These are phyloP conservation scores for Apostichopus californicus DNA, from an alignment of 35 echinoderm and acorn worm species.

Conservation along the genomic window DNA sequence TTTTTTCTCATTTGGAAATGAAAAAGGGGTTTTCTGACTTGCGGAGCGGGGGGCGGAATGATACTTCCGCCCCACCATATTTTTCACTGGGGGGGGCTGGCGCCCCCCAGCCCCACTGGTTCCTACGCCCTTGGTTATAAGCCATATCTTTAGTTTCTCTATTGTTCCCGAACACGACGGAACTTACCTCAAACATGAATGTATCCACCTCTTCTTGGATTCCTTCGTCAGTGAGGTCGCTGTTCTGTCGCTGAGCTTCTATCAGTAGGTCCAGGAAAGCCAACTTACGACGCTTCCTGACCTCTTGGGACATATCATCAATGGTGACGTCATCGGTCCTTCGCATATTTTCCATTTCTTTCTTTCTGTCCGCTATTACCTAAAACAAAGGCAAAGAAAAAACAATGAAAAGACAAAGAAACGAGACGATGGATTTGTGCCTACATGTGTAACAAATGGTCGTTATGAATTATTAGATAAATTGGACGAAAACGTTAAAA, in stretches of 20 bases:
- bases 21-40: too few relatives aligned
- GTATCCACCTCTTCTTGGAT: slow-evolving; percentile 21
- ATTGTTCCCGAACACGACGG: too few relatives aligned
- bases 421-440: too few relatives aligned
- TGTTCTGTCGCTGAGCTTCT: not conserved
- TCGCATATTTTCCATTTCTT: not conserved
- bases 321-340: slow-evolving; percentile 2
- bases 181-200: slow-evolving; percentile 13
- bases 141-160: too few relatives aligned
- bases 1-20: too few relatives aligned
- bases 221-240: not conserved
- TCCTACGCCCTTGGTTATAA: too few relatives aligned
- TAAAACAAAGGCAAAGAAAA: not conserved
- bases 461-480: not conserved
- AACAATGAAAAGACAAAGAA: too few relatives aligned
- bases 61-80: too few relatives aligned
- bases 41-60: too few relatives aligned
- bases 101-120: too few relatives aligned
- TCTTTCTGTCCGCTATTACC: not conserved
- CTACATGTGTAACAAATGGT: too few relatives aligned
- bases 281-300: not conserved
- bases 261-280: slow-evolving; percentile 14
- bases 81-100: too few relatives aligned
- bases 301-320: slow-evolving; percentile 12
- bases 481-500: not conserved